phyloP scores from a whole-genome alignment of 2,797 vertebrate species.

The Eurystomus glaucurus region DNA sequence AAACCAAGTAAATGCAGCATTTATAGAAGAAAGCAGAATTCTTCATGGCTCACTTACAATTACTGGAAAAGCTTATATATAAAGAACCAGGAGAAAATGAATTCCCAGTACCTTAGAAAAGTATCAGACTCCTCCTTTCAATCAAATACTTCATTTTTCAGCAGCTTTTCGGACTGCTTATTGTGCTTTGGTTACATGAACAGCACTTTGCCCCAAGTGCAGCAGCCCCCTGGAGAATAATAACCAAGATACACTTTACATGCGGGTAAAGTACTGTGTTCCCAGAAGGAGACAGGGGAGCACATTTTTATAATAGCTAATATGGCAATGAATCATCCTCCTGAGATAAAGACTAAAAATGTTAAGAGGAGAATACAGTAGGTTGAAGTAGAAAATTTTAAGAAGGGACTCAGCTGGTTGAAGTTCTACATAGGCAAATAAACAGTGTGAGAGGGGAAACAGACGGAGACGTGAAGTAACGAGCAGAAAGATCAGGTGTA shows the following conservation, averaged over 20 bases:
- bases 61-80: not conserved
- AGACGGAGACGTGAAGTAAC: not conserved
- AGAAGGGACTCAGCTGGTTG: not conserved
- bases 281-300: not conserved
- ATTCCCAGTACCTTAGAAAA: not conserved
- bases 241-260: not conserved
- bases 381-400: not conserved
- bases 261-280: not conserved
- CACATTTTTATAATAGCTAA: not conserved
- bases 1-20: not conserved
- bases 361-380: not conserved
- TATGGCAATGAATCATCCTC: not conserved
- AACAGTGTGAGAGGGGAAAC: not conserved
- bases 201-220: not conserved
- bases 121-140: not conserved
- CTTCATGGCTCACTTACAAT: not conserved
- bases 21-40: not conserved
- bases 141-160: not conserved
- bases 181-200: not conserved
- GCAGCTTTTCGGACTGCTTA: not conserved
- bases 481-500: conserved; percentile 40
- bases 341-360: not conserved
- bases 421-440: conserved; percentile 9
- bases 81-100: not conserved
- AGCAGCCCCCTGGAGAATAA: not conserved